Conservation (phyloP, 2,888 invertebrate species). For the Chironomus tentans region DNA sequence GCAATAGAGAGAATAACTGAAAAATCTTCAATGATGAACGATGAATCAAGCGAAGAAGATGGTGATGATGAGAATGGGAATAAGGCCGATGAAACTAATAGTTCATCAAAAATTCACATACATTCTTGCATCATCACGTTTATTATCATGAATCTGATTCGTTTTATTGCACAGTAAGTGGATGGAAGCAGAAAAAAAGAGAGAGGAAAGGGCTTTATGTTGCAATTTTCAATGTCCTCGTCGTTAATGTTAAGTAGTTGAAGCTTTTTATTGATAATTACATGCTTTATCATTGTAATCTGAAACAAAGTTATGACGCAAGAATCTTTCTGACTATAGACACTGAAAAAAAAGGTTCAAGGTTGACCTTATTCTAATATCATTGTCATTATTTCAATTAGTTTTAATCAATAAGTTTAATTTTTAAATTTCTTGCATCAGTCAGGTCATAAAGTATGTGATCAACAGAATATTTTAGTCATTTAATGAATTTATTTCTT, state of each 20-base stretch:
- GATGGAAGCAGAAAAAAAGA: too few species aligned
- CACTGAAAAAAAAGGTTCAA: too few species aligned
- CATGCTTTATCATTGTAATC: neutral
- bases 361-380: too few species aligned
- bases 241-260: neutral
- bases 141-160: too few species aligned
- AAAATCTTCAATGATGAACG: neutral
- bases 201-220: neutral
- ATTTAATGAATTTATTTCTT: neutral
- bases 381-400: too few species aligned
- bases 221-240: neutral
- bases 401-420: too few species aligned
- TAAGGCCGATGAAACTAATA: neutral
- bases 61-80: neutral
- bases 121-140: neutral
- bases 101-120: neutral
- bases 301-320: too few species aligned
- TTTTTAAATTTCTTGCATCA: too few species aligned
- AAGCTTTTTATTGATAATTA: neutral
- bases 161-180: too few species aligned
- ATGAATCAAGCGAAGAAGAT: neutral
- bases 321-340: too few species aligned
- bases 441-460: too few species aligned
- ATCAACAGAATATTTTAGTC: neutral
- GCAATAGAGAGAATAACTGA: slow-evolving; percentile 3